A percentile compares a stretch with the other conserved stretches of the same genome.
These are phyloP conservation scores for Oncorhynchus masou DNA, from an alignment of 2,113 vertebrate species.

Conservation along the genomic window DNA sequence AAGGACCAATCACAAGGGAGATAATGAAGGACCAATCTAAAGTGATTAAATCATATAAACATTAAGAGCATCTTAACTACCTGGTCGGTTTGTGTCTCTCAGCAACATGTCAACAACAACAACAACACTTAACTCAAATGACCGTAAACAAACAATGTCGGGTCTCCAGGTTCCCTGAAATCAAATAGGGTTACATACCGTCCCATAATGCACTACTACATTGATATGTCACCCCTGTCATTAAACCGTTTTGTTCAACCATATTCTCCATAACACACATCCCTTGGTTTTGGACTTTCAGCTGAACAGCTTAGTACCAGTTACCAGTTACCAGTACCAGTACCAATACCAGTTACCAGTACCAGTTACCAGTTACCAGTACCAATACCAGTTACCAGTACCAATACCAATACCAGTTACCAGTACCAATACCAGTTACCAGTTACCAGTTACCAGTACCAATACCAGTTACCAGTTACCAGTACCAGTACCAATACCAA, in stretches of 20 bases:
- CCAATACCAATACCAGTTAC: too few relatives aligned
- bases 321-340: too few relatives aligned
- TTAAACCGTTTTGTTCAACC: background rate
- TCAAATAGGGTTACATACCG: background rate
- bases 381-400: too few relatives aligned
- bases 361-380: too few relatives aligned
- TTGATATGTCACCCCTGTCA: background rate
- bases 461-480: too few relatives aligned
- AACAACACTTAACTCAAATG: slow-evolving; percentile 10
- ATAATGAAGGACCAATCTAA: slow-evolving; percentile 37
- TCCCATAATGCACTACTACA: background rate
- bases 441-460: too few relatives aligned
- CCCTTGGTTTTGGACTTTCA: background rate
- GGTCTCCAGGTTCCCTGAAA: background rate
- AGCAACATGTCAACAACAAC: slow-evolving; percentile 24
- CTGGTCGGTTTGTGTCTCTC: background rate
- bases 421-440: too few relatives aligned
- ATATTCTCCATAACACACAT: background rate
- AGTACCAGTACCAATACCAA: too few relatives aligned
- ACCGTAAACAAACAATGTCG: background rate
- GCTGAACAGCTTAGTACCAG: background rate
- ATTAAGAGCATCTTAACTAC: background rate
- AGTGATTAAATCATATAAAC: slow-evolving; percentile 46
- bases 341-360: too few relatives aligned
- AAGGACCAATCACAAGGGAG: slow-evolving; percentile 33